These are phyloP conservation scores for Microcebus ravelobensis DNA, from an alignment of 2,113 vertebrate genomes.

Conservation along the genomic window DNA sequence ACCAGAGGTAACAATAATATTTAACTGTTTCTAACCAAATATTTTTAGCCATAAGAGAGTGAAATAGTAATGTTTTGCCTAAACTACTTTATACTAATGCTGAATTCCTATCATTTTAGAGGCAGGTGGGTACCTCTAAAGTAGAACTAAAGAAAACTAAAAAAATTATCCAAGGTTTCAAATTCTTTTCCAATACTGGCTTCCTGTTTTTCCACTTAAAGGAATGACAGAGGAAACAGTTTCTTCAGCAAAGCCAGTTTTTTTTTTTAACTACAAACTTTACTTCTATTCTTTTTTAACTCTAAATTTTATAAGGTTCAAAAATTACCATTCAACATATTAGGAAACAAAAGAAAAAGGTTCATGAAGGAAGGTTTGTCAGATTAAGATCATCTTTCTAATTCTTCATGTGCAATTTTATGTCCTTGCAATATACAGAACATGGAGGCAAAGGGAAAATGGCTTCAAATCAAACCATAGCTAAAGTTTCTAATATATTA, in stretches of 20 bases:
- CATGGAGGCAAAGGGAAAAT: conserved; percentile 37
- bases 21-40: conserved; percentile 19
- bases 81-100: conserved; percentile 12
- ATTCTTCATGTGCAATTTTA: conserved; percentile 36
- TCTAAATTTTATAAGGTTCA: neutral
- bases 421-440: neutral
- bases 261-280: neutral
- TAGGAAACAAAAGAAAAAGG: neutral
- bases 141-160: conserved; percentile 42
- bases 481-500: neutral
- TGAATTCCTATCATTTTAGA: conserved; percentile 69
- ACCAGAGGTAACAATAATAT: neutral
- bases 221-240: conserved; percentile 60
- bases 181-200: conserved; percentile 61
- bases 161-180: conserved; percentile 63
- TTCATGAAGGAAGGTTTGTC: neutral
- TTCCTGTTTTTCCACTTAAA: conserved; percentile 75
- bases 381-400: neutral
- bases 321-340: neutral
- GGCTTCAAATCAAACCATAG: conserved; percentile 35
- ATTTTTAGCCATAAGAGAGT: conserved; percentile 21
- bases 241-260: conserved; percentile 47
- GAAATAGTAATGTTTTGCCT: neutral
- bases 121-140: conserved; percentile 51
- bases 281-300: neutral